A percentile compares a stretch with the other conserved stretches of the same genome.
These are phyloP conservation scores for Abscondita cerata DNA, from an alignment of 2,888 invertebrate species.

Conservation along the genomic window DNA sequence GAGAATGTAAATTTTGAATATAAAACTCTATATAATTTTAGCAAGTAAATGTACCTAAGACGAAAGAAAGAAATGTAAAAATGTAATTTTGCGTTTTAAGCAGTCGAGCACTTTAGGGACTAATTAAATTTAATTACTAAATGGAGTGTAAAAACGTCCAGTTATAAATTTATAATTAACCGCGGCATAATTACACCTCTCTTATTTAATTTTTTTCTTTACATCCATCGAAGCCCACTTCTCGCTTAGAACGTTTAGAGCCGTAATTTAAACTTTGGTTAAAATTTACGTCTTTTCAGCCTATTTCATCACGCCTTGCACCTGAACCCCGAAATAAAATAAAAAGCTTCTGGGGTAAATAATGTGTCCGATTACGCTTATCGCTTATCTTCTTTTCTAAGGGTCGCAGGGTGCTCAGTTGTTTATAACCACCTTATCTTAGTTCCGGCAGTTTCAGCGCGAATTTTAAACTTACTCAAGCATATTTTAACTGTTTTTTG, in stretches of 20 bases:
- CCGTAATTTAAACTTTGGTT: constrained; percentile 40
- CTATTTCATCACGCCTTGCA: constrained; percentile 38
- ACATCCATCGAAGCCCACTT: constrained; percentile 10
- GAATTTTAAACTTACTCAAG: constrained; percentile 42
- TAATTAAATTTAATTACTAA: constrained; percentile 54
- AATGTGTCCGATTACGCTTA: constrained; percentile 55
- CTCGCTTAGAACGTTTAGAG: constrained; percentile 24
- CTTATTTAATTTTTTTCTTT: constrained; percentile 26
- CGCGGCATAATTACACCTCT: constrained; percentile 23
- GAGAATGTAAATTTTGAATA: constrained; percentile 26
- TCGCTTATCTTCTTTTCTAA: constrained; percentile 51
- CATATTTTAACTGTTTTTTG: constrained; percentile 40
- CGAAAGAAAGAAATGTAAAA: constrained; percentile 30
- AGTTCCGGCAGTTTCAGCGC: constrained; percentile 47
- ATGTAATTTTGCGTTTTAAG: constrained; percentile 42
- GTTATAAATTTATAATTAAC: constrained; percentile 48
- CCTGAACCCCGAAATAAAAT: constrained; percentile 45
- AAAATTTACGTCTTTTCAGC: constrained; percentile 37
- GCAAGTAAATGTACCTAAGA: constrained; percentile 28
- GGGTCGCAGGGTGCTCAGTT: constrained; percentile 45
- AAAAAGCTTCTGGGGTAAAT: constrained; percentile 48
- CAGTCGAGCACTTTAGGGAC: constrained; percentile 41
- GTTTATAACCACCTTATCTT: constrained; percentile 53
- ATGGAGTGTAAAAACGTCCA: constrained; percentile 49
- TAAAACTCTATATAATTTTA: constrained; percentile 25